Evolutionary conservation across 1,140 invertebrate genomes (phyloP), one percentile per base, ranked within the genome.

Genomic region (Trissolcus basalis): DNA sequence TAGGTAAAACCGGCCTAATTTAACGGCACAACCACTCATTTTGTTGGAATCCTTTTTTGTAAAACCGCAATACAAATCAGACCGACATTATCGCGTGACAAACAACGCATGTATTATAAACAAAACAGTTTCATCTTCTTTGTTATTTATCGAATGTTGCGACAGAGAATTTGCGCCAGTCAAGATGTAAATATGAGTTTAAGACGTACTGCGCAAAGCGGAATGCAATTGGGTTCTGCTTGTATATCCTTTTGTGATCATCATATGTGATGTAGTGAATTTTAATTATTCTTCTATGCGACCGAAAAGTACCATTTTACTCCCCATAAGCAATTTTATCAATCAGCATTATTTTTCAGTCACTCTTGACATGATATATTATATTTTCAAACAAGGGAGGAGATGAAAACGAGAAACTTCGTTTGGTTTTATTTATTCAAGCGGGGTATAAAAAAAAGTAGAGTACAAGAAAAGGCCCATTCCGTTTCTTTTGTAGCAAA

Each of bases 31-130:
- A 77, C 9, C 51, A n/a, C n/a, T n/a, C n/a, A n/a, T 72, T 63
- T 72, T 69, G 61, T 63, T 54, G 36, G 55, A 3, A 27, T 27
- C 6, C 6, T 27, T 27, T 27, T 6, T 27, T 27, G 2, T 27
- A 27, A 27, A 27, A 27, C 1, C 19, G n/a, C 6, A 27, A 27
- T 6, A 3, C 19, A 3, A 27, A 27, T 27, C 1, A 27, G 19
- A 27, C 6, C 19, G 6, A 27, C 1, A 6, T 27, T 1, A 27
- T 27, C 19, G 19, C 19, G 61, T 80, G 71, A 63, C 78, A 39
- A 78, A 71, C 69, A 79, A 80, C 77, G 77, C 80, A 78, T 86
- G 85, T 87, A 86, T 85, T 82, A 86, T 85, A 85, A 83, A 82
- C 67, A n/a, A n/a, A n/a, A 79, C 80, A 27, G 6, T 83, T 85